Percentiles rank a stretch among this genome's conserved stretches.
Evolutionary conservation across 2,888 invertebrate genomes (phyloP).

Genomic region (Diaperis boleti): DNA sequence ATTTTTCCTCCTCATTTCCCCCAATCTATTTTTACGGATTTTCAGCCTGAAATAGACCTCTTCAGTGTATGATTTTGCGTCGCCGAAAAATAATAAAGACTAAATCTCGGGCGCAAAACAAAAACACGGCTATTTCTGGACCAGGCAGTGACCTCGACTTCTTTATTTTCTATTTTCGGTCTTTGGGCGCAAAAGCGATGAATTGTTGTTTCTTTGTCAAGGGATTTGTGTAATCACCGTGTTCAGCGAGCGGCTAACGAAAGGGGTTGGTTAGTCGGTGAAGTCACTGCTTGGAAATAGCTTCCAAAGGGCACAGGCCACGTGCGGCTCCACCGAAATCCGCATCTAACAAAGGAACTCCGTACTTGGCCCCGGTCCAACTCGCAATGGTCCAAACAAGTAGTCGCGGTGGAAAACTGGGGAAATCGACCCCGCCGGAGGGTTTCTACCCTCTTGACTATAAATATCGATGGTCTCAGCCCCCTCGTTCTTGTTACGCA

Average conservation of each 20-base stretch:
- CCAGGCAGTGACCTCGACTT: slow-evolving; percentile 14
- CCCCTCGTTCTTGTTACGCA: slow-evolving; percentile 1
- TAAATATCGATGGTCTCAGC: slow-evolving; percentile 25
- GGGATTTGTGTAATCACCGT: slow-evolving; percentile 3
- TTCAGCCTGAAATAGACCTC: slow-evolving; percentile 7
- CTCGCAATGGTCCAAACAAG: slow-evolving; percentile 64
- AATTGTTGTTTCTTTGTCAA: slow-evolving; percentile 20
- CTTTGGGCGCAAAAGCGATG: slow-evolving; percentile 9
- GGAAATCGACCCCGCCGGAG: slow-evolving; percentile 28
- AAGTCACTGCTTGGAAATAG: slow-evolving; percentile 1
- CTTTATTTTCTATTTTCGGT: slow-evolving; percentile 3
- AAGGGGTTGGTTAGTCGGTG: too few relatives aligned
- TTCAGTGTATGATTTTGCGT: slow-evolving; percentile 29
- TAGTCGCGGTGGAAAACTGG: slow-evolving; percentile 42
- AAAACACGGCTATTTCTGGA: slow-evolving; percentile 17
- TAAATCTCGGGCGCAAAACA: slow-evolving; percentile 11
- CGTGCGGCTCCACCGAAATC: slow-evolving; percentile 23
- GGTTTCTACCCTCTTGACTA: slow-evolving; percentile 6
- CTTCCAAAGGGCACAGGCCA: not conserved
- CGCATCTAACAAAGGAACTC: slow-evolving; percentile 63
- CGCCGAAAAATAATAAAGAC: slow-evolving; percentile 2
- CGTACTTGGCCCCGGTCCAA: slow-evolving; percentile 72
- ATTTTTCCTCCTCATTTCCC: slow-evolving; percentile 21
- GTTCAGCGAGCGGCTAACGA: not conserved
- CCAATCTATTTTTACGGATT: slow-evolving; percentile 14